Evolutionary conservation across 2,797 vertebrate species (phyloP), one percentile per base, ranked within the genome.

Genomic region (Periparus ater): DNA sequence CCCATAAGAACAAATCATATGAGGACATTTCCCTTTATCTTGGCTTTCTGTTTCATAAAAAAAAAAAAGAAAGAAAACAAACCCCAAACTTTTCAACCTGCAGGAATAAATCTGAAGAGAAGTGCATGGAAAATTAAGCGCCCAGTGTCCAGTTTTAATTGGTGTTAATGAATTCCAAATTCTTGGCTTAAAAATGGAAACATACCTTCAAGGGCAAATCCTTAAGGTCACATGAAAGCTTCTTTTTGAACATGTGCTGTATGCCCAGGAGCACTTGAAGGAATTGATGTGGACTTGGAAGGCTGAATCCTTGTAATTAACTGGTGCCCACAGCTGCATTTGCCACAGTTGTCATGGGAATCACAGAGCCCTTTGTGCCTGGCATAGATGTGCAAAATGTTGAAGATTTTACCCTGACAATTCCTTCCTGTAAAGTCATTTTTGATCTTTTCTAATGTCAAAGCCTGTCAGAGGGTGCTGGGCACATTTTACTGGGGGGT

Each of bases 1-100:
- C 89, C 95, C 74, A 79, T 8, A 20, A 89, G 94, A 91, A 79
- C 83, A 93, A 95, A 95, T 95, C 94, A 94, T 50, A 32, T 9
- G 15, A 82, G 89, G 66, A 84, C 73, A 29, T 92, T 82, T 92
- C 36, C 51, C 88, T 96, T 93, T 91, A 83, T 82, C 91, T 94
- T 42, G 60, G 76, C 85, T 91, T 85, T 89, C 55, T 78, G 45
- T 73, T 92, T 91, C 62, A 86, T 86, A 11, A 50, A 53, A 79
- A 57, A 26, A 60, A 30, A 20, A 9, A 14, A 11, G 3, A 9
- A 5, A 6, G 3, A 55, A 44, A 67, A 47, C 13, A 68, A 68
- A 1, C n/a, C 40, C 29, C 12, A 9, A 29, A 58, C 48, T 84
- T 94, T 83, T 40, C 70, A 73, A 57, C 74, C 88, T 90, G 79